A percentile compares a stretch with the other conserved stretches of the same genome.
Evolutionary conservation across 1,140 invertebrate species (phyloP).

Genomic region (Hermatobates lingyangjiaoensis): DNA sequence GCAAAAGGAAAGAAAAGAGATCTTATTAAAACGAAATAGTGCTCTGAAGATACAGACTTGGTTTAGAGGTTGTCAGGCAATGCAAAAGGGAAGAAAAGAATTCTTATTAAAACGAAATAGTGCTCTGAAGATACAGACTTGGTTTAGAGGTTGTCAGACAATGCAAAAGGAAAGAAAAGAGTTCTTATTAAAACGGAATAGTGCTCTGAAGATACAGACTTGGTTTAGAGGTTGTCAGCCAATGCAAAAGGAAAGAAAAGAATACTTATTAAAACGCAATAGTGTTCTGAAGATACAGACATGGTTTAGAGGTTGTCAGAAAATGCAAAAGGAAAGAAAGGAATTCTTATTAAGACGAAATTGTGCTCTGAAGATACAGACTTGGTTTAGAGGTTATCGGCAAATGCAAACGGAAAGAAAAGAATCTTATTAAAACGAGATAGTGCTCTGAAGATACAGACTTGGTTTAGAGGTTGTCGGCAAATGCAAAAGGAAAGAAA

Average conservation of each 20-base stretch:
- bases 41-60: constrained; percentile 33
- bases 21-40: constrained; percentile 22
- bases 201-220: constrained; percentile 33
- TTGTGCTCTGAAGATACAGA: constrained; percentile 17
- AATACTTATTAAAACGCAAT: constrained; percentile 11
- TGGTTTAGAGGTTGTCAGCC: constrained; percentile 24
- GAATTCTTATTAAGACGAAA: background rate
- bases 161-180: constrained; percentile 16
- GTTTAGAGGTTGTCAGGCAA: constrained; percentile 22
- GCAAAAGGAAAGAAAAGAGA: constrained; percentile 17
- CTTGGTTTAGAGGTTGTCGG: constrained; percentile 24
- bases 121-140: constrained; percentile 32
- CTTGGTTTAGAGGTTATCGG: constrained; percentile 24
- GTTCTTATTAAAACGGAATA: constrained; percentile 22
- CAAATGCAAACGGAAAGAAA: background rate
- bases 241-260: constrained; percentile 15
- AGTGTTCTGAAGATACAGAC: constrained; percentile 6
- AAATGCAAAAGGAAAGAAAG: constrained; percentile 1
- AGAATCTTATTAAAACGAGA: background rate
- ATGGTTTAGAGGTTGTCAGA: background rate
- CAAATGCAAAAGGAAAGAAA: constrained; percentile 12
- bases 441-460: constrained; percentile 17
- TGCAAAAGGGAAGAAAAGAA: constrained; percentile 16
- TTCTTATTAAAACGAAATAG: constrained; percentile 24
- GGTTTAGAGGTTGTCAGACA: constrained; percentile 23